Evolutionary conservation across 2,113 vertebrate species (phyloP), one percentile per base, ranked within the genome.

Genomic region (Motacilla alba): DNA sequence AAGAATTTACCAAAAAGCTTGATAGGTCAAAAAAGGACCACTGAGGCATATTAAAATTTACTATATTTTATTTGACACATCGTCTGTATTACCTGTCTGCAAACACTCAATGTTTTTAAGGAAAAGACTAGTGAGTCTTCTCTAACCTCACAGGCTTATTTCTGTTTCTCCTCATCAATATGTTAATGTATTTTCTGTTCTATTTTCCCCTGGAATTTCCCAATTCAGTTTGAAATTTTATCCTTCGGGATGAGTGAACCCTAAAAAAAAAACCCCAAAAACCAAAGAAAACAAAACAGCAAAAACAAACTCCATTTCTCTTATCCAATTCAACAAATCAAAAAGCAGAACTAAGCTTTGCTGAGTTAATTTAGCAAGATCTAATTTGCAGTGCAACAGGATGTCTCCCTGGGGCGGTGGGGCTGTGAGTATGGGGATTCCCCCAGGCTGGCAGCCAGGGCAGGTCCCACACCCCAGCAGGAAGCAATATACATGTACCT

Each of bases 381-480:
- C 6, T 19, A 31, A 55, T 39, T 28, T 9, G 9, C 28, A 35
- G 31, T 11, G 6, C 15, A 62, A 2, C 13, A 39, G 20, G 37
- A 18, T 0, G 2, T 7, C 3, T 78, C 30, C 41, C 35, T 26
- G 16, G 6, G 6, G 20, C 28, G 31, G 8, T 0, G 2, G 9
- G 8, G 1, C 12, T 27, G 6, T 1, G 3, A 28, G 12, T 0
- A 0, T 15, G 35, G 30, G 13, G 9, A 9, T 7, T 76, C 3
- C 16, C 21, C 44, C 6, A 18, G 7, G 8, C 1, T 31, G 22
- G n/a, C 28, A 80, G 18, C 4, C 22, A 49, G 35, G 13, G 7
- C 9, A 24, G 15, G 10, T 79, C 13, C n/a, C 52, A 46, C 0
- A 0, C 4, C 23, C 26, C 47, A n/a, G 26, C 7, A 49, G 24